phyloP scores from a whole-genome alignment of 2,113 vertebrate species.

The Phyllostomus discolor region DNA sequence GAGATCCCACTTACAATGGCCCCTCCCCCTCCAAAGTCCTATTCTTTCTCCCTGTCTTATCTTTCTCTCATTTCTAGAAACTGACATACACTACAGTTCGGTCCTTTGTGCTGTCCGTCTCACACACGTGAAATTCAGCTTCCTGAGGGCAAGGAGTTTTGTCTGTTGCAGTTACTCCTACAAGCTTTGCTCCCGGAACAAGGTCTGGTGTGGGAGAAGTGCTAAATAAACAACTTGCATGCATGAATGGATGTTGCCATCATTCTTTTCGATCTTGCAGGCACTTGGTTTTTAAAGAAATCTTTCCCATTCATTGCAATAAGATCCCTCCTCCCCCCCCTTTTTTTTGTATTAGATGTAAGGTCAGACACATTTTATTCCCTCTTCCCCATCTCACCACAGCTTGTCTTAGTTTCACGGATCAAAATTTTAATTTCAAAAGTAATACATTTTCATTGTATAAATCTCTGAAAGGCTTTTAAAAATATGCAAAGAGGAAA shows the following conservation, averaged over 20 bases:
- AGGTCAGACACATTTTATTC: not conserved
- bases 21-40: not conserved
- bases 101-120: not conserved
- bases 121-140: not conserved
- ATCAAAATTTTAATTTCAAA: slow-evolving; percentile 20
- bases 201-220: not conserved
- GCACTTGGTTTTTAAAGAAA: not conserved
- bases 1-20: not conserved
- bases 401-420: not conserved
- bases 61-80: not conserved
- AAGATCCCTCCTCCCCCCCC: not conserved
- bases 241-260: not conserved
- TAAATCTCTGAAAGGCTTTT: slow-evolving; percentile 30
- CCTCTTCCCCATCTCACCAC: not conserved
- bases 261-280: not conserved
- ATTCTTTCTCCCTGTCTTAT: not conserved
- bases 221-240: not conserved
- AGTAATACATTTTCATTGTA: slow-evolving; percentile 11
- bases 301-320: not conserved
- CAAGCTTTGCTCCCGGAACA: not conserved
- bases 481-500: slow-evolving; percentile 6
- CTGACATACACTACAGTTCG: not conserved
- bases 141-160: not conserved
- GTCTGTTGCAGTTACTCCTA: not conserved
- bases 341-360: not conserved